Evolutionary conservation across 23 tunicate genomes (phyloP), one percentile per base, ranked within the genome.

Genomic region (Trididemnum nubilum): DNA sequence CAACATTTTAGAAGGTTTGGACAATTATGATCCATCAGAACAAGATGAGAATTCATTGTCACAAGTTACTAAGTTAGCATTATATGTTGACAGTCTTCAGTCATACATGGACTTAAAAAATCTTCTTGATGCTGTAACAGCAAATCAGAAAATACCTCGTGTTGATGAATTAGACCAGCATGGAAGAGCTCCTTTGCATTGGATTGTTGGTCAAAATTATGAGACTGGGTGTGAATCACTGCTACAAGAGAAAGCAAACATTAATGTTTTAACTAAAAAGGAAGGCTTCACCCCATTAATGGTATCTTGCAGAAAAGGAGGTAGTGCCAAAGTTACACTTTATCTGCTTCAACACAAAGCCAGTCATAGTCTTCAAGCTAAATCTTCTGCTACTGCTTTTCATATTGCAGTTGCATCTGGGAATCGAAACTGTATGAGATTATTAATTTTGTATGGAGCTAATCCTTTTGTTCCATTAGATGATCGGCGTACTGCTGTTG

Each of bases 241-340:
- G 24, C 36, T 80, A 33, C 57, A 65, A 31, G 32, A 80, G 12
- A 27, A 40, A 1, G 84, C 73, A 1, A 24, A 80, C 2, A 67
- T 65, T n/a, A 80, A 80, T 36, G 35, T 36, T 15, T 12, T 1
- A 7, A 65, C 74, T n/a, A 35, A 58, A 15, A 30, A 36, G 12
- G 84, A 80, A 65, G 75, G 84, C 7, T 80, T 80, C 33, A 80
- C 84, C 1, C 75, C 84, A n/a, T 37, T 80, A 0, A 80, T 80
- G 84, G 63, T 80, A 27, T 49, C 84, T 0, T 80, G 84, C 30
- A 64, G 74, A 80, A 64, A 80, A 29, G 84, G 63, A 5, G 84
- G 84, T 4, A 38, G 38, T 29, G 1, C 44, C 0, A 34, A 24
- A 2, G n/a, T 65, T 36, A 25, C 69, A 0, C 30, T 25, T 18